Percentiles rank a stretch among this genome's conserved stretches.
Conservation (phyloP, 2,113 vertebrate genomes). For the Equus quagga region DNA sequence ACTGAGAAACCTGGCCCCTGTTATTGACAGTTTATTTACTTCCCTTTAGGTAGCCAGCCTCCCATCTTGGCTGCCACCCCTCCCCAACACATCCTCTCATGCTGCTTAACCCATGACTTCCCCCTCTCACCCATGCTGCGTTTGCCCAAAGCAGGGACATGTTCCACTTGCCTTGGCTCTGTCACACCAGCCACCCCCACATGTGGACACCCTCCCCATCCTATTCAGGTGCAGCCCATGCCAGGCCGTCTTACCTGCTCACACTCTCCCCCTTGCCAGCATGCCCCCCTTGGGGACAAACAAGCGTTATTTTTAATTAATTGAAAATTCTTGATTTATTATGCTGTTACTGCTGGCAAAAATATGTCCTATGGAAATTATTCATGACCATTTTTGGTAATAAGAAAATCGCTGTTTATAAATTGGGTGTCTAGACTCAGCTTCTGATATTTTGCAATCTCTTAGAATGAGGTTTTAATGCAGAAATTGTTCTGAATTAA, state of each 20-base stretch:
- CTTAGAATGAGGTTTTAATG: background rate
- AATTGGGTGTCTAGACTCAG: background rate
- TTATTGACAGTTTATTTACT: background rate
- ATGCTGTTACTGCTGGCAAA: background rate
- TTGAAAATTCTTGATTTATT: background rate
- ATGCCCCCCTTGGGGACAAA: background rate
- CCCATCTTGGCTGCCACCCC: background rate
- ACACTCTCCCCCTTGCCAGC: background rate
- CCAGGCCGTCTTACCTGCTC: background rate
- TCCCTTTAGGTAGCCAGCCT: background rate
- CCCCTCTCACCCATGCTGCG: accelerated
- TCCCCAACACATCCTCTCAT: accelerated
- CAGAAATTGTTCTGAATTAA: conserved; percentile 17
- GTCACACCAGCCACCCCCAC: background rate
- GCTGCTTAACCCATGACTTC: background rate
- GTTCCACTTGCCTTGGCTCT: background rate
- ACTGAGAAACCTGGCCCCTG: background rate
- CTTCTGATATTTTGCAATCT: background rate
- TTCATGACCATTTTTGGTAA: background rate
- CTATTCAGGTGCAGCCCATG: background rate
- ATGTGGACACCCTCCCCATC: background rate
- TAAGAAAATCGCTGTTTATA: background rate
- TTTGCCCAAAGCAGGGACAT: background rate
- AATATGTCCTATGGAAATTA: background rate
- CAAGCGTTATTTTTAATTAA: background rate